Conservation (phyloP, 2,113 vertebrate species). For the Peromyscus californicus region DNA sequence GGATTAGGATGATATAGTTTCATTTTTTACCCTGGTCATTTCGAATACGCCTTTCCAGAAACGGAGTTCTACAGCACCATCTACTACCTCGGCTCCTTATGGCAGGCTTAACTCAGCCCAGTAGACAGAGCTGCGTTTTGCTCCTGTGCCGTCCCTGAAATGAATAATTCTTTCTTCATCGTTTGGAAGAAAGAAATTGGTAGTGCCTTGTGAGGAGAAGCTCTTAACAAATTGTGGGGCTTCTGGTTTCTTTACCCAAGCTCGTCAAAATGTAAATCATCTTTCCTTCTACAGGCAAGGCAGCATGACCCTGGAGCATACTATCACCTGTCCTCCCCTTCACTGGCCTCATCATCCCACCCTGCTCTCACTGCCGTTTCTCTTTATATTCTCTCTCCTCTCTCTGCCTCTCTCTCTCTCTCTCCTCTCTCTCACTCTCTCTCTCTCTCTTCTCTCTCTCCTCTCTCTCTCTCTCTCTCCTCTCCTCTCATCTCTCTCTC, state of each 20-base stretch:
- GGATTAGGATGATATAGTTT: conserved; percentile 40
- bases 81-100: conserved; percentile 43
- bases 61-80: conserved; percentile 64
- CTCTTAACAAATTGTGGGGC: conserved; percentile 68
- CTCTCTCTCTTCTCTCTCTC: background rate
- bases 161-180: conserved; percentile 70
- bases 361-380: background rate
- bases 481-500: no score
- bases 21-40: conserved; percentile 60
- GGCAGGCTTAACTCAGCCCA: conserved; percentile 54
- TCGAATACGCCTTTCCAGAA: conserved; percentile 59
- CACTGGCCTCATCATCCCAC: conserved; percentile 29
- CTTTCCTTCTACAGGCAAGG: conserved; percentile 53
- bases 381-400: background rate
- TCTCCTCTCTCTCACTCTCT: background rate
- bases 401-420: no score
- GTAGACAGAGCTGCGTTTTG: conserved; percentile 30
- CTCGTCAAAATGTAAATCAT: conserved; percentile 76
- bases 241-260: conserved; percentile 68
- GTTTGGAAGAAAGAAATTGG: conserved; percentile 27
- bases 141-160: conserved; percentile 62
- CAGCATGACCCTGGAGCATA: background rate
- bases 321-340: conserved; percentile 35
- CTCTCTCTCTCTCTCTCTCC: background rate
- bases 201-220: conserved; percentile 36